Conservation (phyloP, 2,797 vertebrate species). For the Octomys mimax region DNA sequence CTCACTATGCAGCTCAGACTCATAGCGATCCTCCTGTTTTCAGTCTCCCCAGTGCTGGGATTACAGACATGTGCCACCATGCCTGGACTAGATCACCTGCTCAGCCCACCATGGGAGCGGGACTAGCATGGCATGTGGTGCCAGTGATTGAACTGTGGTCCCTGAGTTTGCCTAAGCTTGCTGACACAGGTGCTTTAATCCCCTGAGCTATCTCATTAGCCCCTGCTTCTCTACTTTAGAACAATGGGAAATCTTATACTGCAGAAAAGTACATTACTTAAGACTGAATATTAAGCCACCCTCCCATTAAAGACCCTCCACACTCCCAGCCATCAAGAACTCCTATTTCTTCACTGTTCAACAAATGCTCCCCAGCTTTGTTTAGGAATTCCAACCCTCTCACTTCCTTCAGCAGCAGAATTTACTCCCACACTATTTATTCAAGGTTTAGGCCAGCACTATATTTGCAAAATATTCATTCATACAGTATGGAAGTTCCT, state of each 20-base stretch:
- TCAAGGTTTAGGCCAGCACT: not conserved
- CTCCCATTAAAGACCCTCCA: not conserved
- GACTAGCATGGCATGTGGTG: no score
- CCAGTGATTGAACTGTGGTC: no score
- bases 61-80: no score
- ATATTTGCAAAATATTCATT: constrained; percentile 13
- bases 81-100: no score
- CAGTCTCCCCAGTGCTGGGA: no score
- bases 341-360: not conserved
- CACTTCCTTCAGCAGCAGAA: not conserved
- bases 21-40: no score
- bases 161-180: no score
- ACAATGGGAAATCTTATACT: not conserved
- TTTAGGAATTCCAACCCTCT: not conserved
- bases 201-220: no score
- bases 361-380: not conserved
- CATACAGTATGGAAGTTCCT: not conserved
- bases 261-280: not conserved
- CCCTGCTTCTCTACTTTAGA: not conserved
- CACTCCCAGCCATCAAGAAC: not conserved
- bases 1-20: no score
- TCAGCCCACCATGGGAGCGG: no score
- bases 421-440: not conserved
- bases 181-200: no score
- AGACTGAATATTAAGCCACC: not conserved